Evolutionary conservation across 2,797 vertebrate species (phyloP).

Genomic region (Pseudochirops cupreus): DNA sequence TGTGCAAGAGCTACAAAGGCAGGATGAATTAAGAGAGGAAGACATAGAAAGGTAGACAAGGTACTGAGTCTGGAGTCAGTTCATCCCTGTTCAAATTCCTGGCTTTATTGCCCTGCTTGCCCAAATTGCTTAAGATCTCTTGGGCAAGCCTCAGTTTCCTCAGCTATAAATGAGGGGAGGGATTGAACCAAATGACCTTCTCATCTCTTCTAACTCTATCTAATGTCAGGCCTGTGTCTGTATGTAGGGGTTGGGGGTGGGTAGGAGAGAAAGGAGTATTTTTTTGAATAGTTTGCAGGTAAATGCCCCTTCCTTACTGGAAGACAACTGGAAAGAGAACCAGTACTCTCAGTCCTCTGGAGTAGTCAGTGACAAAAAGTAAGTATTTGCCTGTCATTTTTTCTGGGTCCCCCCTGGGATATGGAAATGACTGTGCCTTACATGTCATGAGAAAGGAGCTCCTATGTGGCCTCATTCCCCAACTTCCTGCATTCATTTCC

Average conservation of each 20-base stretch:
- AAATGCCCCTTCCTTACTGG: background rate
- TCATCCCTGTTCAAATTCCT: background rate
- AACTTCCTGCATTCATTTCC: background rate
- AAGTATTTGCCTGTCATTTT: background rate
- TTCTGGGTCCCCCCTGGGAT: background rate
- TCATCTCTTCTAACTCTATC: background rate
- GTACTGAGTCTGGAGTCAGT: background rate
- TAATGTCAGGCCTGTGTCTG: background rate
- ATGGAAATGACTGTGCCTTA: background rate
- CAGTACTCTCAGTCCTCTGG: background rate
- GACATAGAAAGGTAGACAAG: background rate
- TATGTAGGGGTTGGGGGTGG: background rate
- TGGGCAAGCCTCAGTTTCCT: background rate
- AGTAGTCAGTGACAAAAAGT: background rate
- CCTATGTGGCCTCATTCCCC: background rate
- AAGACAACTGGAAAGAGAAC: background rate
- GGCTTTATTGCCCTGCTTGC: background rate
- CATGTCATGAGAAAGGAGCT: background rate
- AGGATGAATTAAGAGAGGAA: background rate
- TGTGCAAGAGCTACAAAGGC: background rate
- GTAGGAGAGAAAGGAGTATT: background rate
- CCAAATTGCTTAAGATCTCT: background rate
- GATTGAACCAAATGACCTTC: background rate
- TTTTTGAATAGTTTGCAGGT: background rate
- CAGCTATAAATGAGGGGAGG: background rate